Percentiles rank a stretch among this genome's conserved stretches.
phyloP scores from a whole-genome alignment of 2,888 invertebrate genomes.

The Pomacea canaliculata region DNA sequence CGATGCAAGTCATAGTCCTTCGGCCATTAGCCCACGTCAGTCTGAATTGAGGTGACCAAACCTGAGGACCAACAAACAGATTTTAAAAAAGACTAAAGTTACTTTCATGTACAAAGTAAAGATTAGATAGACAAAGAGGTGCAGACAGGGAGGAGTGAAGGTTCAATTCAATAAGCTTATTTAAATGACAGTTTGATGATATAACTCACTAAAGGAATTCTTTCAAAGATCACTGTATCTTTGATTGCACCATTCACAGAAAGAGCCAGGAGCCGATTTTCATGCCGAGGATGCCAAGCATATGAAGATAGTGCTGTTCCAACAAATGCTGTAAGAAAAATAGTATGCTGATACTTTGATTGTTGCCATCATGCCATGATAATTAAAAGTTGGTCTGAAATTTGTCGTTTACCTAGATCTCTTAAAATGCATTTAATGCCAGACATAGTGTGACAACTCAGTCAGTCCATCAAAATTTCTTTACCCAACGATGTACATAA shows the following conservation, averaged over 20 bases:
- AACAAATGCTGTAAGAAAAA: conserved; percentile 44
- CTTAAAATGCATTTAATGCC: too few relatives aligned
- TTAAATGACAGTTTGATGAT: too few relatives aligned
- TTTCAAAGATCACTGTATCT: conserved; percentile 84
- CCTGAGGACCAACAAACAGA: conserved; percentile 45
- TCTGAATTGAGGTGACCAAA: conserved; percentile 81
- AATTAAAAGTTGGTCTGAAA: too few relatives aligned
- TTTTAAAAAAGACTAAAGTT: not conserved
- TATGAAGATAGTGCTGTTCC: conserved; percentile 77
- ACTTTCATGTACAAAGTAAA: not conserved
- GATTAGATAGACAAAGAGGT: not conserved
- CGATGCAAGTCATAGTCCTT: conserved; percentile 76
- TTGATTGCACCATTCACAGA: conserved; percentile 76
- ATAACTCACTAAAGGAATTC: conserved; percentile 77
- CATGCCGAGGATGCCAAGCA: conserved; percentile 88
- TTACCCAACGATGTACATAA: too few relatives aligned
- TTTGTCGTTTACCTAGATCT: too few relatives aligned
- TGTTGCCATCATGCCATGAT: too few relatives aligned
- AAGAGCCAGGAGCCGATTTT: conserved; percentile 82
- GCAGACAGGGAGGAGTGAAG: too few relatives aligned
- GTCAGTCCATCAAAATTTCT: too few relatives aligned
- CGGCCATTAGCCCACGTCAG: conserved; percentile 84
- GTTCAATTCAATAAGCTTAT: not conserved
- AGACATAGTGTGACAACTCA: too few relatives aligned
- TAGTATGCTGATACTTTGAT: not conserved